Evolutionary conservation across 2,888 invertebrate genomes (phyloP), one percentile per base, ranked within the genome.

Genomic region (Epinotia bilunana): DNA sequence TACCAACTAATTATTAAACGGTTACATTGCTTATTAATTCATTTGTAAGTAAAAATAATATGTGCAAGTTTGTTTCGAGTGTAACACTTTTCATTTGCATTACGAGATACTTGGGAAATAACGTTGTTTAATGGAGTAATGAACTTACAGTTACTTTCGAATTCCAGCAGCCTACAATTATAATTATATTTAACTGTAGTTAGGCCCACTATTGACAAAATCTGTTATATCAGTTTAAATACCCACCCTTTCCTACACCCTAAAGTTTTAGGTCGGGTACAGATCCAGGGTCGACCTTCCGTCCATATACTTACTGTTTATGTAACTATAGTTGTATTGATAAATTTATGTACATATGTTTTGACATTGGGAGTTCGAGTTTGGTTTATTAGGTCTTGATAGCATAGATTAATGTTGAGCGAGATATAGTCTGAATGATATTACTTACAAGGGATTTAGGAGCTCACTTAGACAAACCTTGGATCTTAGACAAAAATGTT

Each of bases 241-340:
- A 78, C 79, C 80, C 80, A 78, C 78, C 79, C 81, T 77, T 72
- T 72, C 70, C 67, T 69, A 78, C 77, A 79, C 81, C 82, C 82
- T 77, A 82, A 85, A 85, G 81, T 84, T 85, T 84, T 77, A 81
- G 83, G 81, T 82, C 80, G 81, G 79, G 74, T 72, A 77, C 69
- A 65, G 73, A 78, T 77, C 77, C 78, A 55, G 72, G 76, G 73
- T 53, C 65, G 75, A 67, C 67, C 75, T 75, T 74, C 72, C 70
- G 33, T 16, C 20, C 55, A 18, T 57, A 57, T 58, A 70, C 13
- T 55, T 58, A 39, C 71, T 72, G 49, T 11, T 53, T 65, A 58
- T 46, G 23, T 74, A 64, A 39, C 57, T 69, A 64, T 73, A 62
- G 61, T 71, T 71, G 61, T 67, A 75, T 75, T 67, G 75, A 67